These are phyloP conservation scores for Cryptocheilus praepositus DNA, from an alignment of 2,888 invertebrate genomes.

Conservation along the genomic window DNA sequence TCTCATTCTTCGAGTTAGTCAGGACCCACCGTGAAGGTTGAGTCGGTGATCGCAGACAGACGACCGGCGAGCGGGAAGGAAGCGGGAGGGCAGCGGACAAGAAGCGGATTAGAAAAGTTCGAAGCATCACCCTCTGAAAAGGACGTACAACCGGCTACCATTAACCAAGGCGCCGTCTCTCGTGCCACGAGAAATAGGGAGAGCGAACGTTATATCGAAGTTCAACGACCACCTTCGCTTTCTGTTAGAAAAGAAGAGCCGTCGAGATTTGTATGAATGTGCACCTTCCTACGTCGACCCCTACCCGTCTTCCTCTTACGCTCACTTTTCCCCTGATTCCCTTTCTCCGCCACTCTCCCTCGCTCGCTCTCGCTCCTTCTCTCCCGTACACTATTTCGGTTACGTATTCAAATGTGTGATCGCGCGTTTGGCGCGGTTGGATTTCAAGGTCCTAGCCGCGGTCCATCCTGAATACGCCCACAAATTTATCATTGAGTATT, in stretches of 20 bases:
- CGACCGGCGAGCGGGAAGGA: neutral
- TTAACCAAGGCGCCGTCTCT: constrained; percentile 5
- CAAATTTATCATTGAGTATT: constrained; percentile 75
- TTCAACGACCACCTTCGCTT: constrained; percentile 44
- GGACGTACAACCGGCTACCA: constrained; percentile 7
- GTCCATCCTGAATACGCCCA: constrained; percentile 74
- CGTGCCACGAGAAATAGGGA: constrained; percentile 30
- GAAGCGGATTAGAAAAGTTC: neutral
- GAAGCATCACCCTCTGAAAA: neutral
- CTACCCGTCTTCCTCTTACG: constrained; percentile 10
- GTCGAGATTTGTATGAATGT: constrained; percentile 23
- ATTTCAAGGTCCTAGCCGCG: constrained; percentile 67
- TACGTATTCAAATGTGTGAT: constrained; percentile 59
- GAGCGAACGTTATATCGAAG: constrained; percentile 50
- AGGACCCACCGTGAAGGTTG: constrained; percentile 1
- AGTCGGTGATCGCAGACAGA: neutral
- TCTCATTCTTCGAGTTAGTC: neutral
- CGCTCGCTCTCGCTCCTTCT: constrained; percentile 15
- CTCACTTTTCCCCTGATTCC: constrained; percentile 23
- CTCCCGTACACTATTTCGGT: constrained; percentile 37
- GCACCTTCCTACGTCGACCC: constrained; percentile 23
- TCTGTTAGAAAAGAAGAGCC: constrained; percentile 36
- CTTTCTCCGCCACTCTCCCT: constrained; percentile 27
- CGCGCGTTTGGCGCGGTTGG: constrained; percentile 64
- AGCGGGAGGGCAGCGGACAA: neutral